Conservation (phyloP, 2,797 vertebrate genomes). For the Sitta carolinensis region DNA sequence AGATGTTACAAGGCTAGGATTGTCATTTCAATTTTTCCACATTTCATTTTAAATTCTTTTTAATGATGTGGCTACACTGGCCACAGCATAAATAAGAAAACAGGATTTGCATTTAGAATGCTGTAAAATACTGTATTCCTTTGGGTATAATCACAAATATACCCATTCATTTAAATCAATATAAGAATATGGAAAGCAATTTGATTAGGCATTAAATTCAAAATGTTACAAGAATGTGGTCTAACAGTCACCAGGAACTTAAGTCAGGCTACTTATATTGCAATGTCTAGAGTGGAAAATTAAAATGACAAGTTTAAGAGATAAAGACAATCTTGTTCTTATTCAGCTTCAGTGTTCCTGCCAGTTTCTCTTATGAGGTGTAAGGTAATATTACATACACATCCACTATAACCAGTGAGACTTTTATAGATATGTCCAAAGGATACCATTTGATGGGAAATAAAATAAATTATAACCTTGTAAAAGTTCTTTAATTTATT, state of each 20-base stretch:
- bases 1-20: background rate
- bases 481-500: constrained; percentile 70
- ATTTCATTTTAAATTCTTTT: constrained; percentile 58
- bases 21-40: constrained; percentile 48
- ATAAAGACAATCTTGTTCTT: constrained; percentile 69
- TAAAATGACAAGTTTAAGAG: constrained; percentile 78
- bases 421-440: constrained; percentile 72
- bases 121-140: constrained; percentile 65
- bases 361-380: constrained; percentile 72
- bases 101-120: constrained; percentile 73
- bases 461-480: constrained; percentile 72
- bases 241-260: constrained; percentile 67
- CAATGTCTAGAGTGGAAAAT: constrained; percentile 69
- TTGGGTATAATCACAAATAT: constrained; percentile 49
- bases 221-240: constrained; percentile 65
- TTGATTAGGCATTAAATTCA: constrained; percentile 74
- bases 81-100: constrained; percentile 63
- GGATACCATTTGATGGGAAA: constrained; percentile 67
- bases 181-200: constrained; percentile 72
- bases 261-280: constrained; percentile 43
- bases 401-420: constrained; percentile 72
- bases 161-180: constrained; percentile 58
- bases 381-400: constrained; percentile 73
- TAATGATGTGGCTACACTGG: constrained; percentile 22
- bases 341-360: constrained; percentile 66